These are phyloP conservation scores for Junco hyemalis DNA, from an alignment of 2,113 vertebrate genomes.

Conservation along the genomic window DNA sequence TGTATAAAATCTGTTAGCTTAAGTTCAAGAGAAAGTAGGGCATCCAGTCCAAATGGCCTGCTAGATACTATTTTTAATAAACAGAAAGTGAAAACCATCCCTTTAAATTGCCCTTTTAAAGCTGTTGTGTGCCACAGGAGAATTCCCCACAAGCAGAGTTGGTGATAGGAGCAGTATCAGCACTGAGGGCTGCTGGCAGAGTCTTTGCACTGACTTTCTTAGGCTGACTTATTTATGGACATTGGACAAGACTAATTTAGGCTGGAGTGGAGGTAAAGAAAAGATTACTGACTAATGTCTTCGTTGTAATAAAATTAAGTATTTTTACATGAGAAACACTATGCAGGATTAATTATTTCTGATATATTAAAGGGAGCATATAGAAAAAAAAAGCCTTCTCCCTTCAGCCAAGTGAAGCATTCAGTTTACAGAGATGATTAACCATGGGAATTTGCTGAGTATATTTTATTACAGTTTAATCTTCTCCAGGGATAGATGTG, in stretches of 20 bases:
- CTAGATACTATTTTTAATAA: conserved; percentile 24
- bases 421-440: conserved; percentile 51
- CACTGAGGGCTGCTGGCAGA: conserved; percentile 26
- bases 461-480: not conserved
- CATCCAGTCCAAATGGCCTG: not conserved
- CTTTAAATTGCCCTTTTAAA: conserved; percentile 15
- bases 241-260: conserved; percentile 13
- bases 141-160: not conserved
- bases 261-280: conserved; percentile 11
- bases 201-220: conserved; percentile 47
- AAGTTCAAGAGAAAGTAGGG: not conserved
- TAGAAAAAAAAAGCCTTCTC: not conserved
- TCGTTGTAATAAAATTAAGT: not conserved
- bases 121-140: not conserved
- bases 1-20: not conserved
- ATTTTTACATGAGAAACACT: conserved; percentile 23
- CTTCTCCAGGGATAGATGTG: conserved; percentile 11
- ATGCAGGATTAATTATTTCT: not conserved
- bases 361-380: not conserved
- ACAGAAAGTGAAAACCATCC: conserved; percentile 17
- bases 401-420: conserved; percentile 22
- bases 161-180: not conserved
- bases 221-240: conserved; percentile 61
- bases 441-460: conserved; percentile 17
- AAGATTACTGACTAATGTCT: conserved; percentile 6